Conservation (phyloP, 1,140 invertebrate genomes). For the Drosophila trapezifrons region DNA sequence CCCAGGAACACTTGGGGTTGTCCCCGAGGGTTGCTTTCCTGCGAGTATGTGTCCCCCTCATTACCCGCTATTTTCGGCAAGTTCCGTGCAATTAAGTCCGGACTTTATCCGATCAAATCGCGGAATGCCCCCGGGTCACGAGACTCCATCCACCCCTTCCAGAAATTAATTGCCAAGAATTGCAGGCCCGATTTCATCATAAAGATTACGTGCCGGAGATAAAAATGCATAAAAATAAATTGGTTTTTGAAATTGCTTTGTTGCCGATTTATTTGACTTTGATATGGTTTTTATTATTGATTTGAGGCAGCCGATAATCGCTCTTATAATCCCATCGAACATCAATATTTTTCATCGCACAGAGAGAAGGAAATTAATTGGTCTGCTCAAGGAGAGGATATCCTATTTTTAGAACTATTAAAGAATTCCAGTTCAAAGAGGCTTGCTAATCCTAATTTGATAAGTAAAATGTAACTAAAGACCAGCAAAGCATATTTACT, state of each 20-base stretch:
- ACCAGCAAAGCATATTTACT: too few relatives aligned
- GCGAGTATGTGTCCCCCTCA: constrained; percentile 19
- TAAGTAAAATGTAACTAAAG: too few relatives aligned
- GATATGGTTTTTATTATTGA: constrained; percentile 61
- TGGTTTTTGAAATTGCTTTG: constrained; percentile 54
- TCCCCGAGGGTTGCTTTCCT: constrained; percentile 49
- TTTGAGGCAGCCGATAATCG: constrained; percentile 54
- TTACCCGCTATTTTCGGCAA: constrained; percentile 50
- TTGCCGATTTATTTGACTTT: constrained; percentile 55
- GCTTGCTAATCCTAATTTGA: too few relatives aligned
- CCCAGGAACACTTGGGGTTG: constrained; percentile 25
- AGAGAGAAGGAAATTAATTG: too few relatives aligned
- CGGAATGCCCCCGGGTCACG: constrained; percentile 37
- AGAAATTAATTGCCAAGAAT: constrained; percentile 53
- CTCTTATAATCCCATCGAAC: constrained; percentile 15
- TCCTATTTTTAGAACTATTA: too few relatives aligned
- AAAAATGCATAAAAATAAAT: constrained; percentile 74
- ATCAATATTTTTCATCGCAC: not conserved
- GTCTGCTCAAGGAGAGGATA: too few relatives aligned
- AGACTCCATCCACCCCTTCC: not conserved
- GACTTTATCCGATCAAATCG: constrained; percentile 55
- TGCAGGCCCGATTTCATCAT: constrained; percentile 70
- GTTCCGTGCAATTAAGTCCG: constrained; percentile 69
- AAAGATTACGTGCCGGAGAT: constrained; percentile 65
- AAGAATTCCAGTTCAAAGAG: too few relatives aligned